Base-by-base conservation (phyloP, 1,140 invertebrate species). In the Drosophila teissieri region DNA sequence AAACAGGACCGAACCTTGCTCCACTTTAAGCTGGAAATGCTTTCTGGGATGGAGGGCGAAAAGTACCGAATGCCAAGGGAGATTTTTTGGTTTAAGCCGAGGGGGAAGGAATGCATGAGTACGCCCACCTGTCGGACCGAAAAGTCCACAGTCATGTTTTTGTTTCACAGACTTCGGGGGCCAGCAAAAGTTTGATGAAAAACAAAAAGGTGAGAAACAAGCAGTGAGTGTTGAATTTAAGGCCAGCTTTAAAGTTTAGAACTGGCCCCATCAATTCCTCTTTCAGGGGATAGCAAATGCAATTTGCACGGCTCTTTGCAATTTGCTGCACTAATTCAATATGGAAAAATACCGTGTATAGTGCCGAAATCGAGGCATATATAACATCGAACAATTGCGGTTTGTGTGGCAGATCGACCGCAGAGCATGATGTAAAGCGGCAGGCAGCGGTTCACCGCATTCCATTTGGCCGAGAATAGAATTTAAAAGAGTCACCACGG, bases 341-440 rank as follows among this genome's bases (percentile, higher is more conserved):
- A 24, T 24, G 42, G 15, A 48, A 31, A 27, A 37, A n/a, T 19
- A 19, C 4, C 4, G 8, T 22, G 24, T 24, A 48, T 37, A 19
- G 40, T 54, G 3, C n/a, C 4, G 6, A 70, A 40, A 24, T 40
- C 12, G 14, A 49, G 24, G 12, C 36, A 17, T 10, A 68, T 67
- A 68, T 52, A 31, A 12, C 49, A 46, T 8, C 19, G 65, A 8
- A 72, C 51, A 72, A 57, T 49, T 72, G 67, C 34, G 67, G 67
- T 49, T 70, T 36, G 40, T 17, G 64, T 14, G 15, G 19, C 61
- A 52, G 52, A 65, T 68, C 60, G 53, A 65, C 64, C 64, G 36
- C 64, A 68, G 61, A 65, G 31, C 19, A 52, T 70, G 68, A 69
- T 70, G 67, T 70, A 70, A 57, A 57, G 17, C 27, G 60, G 36